These are phyloP conservation scores for Sarcophaga peregrina DNA, from an alignment of 1,140 invertebrate genomes.

Conservation along the genomic window DNA sequence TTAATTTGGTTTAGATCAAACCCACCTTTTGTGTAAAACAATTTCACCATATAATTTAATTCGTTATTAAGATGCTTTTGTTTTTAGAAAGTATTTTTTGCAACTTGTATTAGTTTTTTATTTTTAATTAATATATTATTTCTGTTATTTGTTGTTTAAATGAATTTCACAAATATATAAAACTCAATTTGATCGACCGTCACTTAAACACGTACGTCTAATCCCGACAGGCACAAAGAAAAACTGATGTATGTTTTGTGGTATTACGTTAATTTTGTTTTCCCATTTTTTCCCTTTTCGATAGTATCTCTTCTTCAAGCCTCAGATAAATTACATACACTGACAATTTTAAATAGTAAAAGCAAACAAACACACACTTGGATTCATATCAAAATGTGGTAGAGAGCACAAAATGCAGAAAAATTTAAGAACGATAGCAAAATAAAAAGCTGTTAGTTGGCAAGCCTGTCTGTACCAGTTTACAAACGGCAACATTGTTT, in stretches of 20 bases:
- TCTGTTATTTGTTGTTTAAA: neutral
- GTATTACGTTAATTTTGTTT: conserved; percentile 29
- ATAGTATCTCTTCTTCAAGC: conserved; percentile 8
- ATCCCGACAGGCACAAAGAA: conserved; percentile 36
- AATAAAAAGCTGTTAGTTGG: neutral
- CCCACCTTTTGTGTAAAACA: neutral
- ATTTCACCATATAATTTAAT: neutral
- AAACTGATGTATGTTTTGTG: conserved; percentile 31
- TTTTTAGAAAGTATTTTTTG: neutral
- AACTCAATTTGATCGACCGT: neutral
- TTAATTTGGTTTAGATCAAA: neutral
- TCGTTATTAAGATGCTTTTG: neutral
- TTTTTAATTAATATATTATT: neutral
- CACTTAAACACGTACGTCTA: conserved; percentile 14
- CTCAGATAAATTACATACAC: conserved; percentile 23
- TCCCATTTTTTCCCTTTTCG: neutral
- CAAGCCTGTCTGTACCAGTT: neutral
- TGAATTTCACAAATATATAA: conserved; percentile 18
- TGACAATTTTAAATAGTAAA: conserved; percentile 7
- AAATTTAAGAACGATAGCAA: conserved; percentile 5
- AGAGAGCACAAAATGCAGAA: conserved; percentile 27
- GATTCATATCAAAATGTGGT: neutral
- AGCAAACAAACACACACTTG: neutral
- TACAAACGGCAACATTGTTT: neutral
- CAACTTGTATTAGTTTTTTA: neutral